Base-by-base conservation (phyloP, 2,888 invertebrate species). In the Lasioglossum leucozonium region DNA sequence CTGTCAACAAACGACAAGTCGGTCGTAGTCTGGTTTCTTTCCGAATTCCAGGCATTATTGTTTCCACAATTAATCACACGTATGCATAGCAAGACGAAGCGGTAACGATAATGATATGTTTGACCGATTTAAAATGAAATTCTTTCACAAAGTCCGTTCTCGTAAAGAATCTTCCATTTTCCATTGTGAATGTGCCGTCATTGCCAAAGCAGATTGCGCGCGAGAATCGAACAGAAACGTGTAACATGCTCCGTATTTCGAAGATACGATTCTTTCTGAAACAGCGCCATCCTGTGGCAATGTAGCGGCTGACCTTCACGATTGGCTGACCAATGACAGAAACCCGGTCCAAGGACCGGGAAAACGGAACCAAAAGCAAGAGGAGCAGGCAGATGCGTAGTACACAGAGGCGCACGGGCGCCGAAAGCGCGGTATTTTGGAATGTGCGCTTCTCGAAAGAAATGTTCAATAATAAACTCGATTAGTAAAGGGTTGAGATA, bases 201-300 rank as follows among this genome's bases (percentile, higher is more conserved):
- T 72, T 40, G 34, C 69, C 30, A 51, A 62, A 58, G 80, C 42
- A 73, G 82, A 80, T 78, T 72, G 85, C 85, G 85, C 87, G 87
- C 87, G 85, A 82, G 82, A 87, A 87, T 81, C 42, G 30, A 55
- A 76, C 65, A 69, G 67, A 71, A 73, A 81, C 79, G 76, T 78
- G 69, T 77, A 82, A 81, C 80, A 80, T 87, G 85, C 47, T 81
- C 30, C 30, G 62, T 10, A 51, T 78, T 85, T 77, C 58, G 67
- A 58, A 82, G 76, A 69, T 75, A 77, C 72, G 62, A 62, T 67
- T 77, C 78, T 69, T 62, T 67, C 73, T 51, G 85, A 73, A 81
- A 42, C 78, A 85, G 87, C 90, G 90, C 90, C 90, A 88, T 88
- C 90, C 62, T 71, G 86, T 81, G 90, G 86, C 79, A 77, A 75